phyloP scores from a whole-genome alignment of 1,140 invertebrate species.

The Drosophila repletoides region DNA sequence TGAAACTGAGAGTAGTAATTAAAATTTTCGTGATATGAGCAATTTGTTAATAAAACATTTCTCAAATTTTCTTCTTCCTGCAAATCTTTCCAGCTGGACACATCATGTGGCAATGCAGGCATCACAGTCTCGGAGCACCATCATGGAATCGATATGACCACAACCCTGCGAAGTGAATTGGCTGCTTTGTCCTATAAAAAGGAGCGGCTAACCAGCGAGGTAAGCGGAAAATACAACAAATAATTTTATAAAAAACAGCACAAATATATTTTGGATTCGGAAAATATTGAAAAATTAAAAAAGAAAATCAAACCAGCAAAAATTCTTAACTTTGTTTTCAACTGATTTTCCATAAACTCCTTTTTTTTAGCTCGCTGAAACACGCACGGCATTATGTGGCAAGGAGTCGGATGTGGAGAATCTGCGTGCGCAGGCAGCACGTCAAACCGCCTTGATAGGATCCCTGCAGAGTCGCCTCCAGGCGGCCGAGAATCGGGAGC shows the following conservation, averaged over 20 bases:
- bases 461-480: constrained; percentile 90
- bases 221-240: constrained; percentile 72
- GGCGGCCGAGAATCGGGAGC: constrained; percentile 89
- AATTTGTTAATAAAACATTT: too few relatives aligned
- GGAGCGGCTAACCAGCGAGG: constrained; percentile 89
- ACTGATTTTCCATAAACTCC: background rate
- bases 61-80: too few relatives aligned
- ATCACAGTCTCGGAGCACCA: constrained; percentile 64
- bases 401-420: constrained; percentile 75
- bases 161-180: constrained; percentile 89
- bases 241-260: too few relatives aligned
- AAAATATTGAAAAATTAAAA: too few relatives aligned
- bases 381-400: constrained; percentile 53
- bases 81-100: constrained; percentile 59
- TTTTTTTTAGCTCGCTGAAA: constrained; percentile 55
- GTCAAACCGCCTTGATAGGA: constrained; percentile 90
- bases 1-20: too few relatives aligned
- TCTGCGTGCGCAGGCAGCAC: constrained; percentile 89
- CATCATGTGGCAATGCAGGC: constrained; percentile 51
- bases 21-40: too few relatives aligned
- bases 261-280: too few relatives aligned
- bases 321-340: background rate
- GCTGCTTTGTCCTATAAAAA: constrained; percentile 91
- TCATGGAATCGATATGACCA: constrained; percentile 85
- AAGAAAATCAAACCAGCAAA: background rate